Evolutionary conservation across 2,113 vertebrate genomes (phyloP).

Genomic region (Thunnus thynnus): DNA sequence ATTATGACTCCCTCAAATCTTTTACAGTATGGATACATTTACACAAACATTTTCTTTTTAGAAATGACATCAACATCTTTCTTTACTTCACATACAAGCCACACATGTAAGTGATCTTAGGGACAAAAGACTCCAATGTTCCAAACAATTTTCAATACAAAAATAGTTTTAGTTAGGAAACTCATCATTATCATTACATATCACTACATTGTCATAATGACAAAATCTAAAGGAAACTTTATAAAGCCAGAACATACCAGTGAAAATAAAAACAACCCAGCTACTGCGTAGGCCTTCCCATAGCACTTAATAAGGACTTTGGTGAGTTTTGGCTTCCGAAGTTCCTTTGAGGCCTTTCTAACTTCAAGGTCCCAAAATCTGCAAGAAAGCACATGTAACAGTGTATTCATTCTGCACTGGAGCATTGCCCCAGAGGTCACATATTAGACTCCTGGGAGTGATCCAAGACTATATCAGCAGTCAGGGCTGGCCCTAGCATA

Average conservation of each 20-base stretch:
- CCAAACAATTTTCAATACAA: too few species aligned
- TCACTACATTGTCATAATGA: too few species aligned
- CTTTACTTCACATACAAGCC: too few species aligned
- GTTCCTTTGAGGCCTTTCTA: slow-evolving; percentile 85
- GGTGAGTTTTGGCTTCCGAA: slow-evolving; percentile 85
- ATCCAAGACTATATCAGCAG: neutral
- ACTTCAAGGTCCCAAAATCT: slow-evolving; percentile 91
- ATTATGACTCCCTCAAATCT: too few species aligned
- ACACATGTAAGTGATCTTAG: too few species aligned
- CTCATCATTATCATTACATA: too few species aligned
- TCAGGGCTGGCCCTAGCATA: too few species aligned
- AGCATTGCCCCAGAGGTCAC: neutral
- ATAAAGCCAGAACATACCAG: slow-evolving; percentile 83
- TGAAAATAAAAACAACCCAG: slow-evolving; percentile 89
- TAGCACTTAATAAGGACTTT: slow-evolving; percentile 91
- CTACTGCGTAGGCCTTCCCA: slow-evolving; percentile 88
- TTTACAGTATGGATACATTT: too few species aligned
- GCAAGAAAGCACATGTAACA: neutral
- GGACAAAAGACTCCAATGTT: too few species aligned
- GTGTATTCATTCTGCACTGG: neutral
- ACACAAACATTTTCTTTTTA: too few species aligned
- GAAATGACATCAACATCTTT: too few species aligned
- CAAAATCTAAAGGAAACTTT: neutral
- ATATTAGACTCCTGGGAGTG: neutral
- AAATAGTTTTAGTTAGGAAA: too few species aligned